Base-by-base conservation (phyloP, 2,797 vertebrate genomes). In the Fratercula arctica region DNA sequence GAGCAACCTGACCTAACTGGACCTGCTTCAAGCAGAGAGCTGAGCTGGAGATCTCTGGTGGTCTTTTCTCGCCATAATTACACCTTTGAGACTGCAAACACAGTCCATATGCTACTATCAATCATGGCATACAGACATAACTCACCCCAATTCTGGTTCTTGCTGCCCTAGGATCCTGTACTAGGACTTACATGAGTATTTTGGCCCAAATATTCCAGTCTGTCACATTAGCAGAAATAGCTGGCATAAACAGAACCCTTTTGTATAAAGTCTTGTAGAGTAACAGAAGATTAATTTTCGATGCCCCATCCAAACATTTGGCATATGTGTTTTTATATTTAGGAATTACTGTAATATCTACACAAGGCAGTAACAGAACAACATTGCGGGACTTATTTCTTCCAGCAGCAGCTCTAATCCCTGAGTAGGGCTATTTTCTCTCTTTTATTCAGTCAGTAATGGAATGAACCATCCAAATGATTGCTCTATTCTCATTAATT, bases 401-500 rank as follows among this genome's bases (percentile, higher is more conserved):
- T 67, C 61, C n/a, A 94, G 59, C 66, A 87, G 90, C 1, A 31
- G 45, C 74, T 90, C 64, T 95, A 95, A 87, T 87, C 67, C 53
- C 56, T 35, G 41, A 82, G 51, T 43, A 64, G 41, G 91, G 43
- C n/a, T 84, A 72, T 95, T 95, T 91, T 93, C 61, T 87, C 37
- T 69, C 48, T 78, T 85, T 85, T 92, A 87, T 89, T 96, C 83
- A 73, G 50, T 33, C 72, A 75, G 83, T 72, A 93, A 75, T 46
- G 92, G 79, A 95, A 88, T 0, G 48, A 96, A 73, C 85, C 56
- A 90, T 96, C 54, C 69, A 89, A 96, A 91, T 87, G 82, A 96
- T 80, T 94, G 79, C 77, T 95, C 57, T 85, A 18, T 89, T 94
- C 93, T 96, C 90, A 94, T 96, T 96, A 96, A 95, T 96, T 96